phyloP scores from a whole-genome alignment of 2,797 vertebrate genomes.

The Hipposideros larvatus region DNA sequence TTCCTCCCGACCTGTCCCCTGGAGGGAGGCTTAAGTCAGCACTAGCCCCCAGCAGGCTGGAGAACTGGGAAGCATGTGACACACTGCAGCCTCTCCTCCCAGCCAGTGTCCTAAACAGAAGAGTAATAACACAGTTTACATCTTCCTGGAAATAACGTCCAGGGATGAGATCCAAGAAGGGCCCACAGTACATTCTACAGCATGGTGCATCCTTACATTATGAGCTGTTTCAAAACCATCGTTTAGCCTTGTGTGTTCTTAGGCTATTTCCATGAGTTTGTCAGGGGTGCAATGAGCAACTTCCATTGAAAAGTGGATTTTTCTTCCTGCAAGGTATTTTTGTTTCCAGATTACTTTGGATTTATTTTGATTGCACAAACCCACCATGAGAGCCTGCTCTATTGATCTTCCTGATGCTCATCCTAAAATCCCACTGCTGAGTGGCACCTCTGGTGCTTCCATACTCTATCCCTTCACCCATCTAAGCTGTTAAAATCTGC shows the following conservation, averaged over 20 bases:
- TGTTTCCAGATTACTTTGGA: not conserved
- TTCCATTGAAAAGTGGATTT: not conserved
- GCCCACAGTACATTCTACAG: not conserved
- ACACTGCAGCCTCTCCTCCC: not conserved
- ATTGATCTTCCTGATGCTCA: fast-evolving
- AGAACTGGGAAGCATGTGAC: too few species aligned
- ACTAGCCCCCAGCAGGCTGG: not conserved
- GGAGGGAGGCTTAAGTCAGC: not conserved
- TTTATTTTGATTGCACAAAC: fast-evolving
- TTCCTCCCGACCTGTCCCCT: not conserved
- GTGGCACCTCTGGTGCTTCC: too few species aligned
- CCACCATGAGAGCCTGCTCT: fast-evolving
- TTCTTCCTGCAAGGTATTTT: not conserved
- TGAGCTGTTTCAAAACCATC: fast-evolving
- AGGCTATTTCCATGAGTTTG: not conserved
- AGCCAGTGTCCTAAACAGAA: not conserved
- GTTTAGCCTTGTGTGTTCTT: fast-evolving
- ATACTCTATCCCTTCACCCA: fast-evolving
- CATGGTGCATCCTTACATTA: fast-evolving
- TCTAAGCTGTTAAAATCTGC: not conserved
- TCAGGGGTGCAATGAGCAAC: not conserved
- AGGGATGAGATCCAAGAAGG: not conserved
- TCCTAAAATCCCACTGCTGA: not conserved
- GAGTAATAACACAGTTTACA: not conserved
- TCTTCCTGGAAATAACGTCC: not conserved